Percentiles rank a stretch among this genome's conserved stretches.
phyloP scores from a whole-genome alignment of 2,797 vertebrate species.

The Apogon hyalosoma region DNA sequence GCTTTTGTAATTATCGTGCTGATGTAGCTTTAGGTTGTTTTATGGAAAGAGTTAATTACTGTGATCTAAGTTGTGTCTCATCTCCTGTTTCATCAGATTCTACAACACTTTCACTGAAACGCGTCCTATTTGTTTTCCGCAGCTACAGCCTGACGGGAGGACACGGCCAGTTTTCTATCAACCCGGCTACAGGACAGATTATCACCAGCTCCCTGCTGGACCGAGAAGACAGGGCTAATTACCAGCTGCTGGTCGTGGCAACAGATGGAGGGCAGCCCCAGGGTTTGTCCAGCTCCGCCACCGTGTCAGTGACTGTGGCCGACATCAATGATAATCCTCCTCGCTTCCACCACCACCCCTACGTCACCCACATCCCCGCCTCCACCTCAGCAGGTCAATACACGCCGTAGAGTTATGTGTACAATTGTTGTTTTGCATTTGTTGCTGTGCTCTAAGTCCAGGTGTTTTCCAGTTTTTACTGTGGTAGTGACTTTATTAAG shows the following conservation, averaged over 20 bases:
- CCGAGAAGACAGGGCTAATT: constrained; percentile 89
- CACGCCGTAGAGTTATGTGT: background rate
- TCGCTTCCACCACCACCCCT: constrained; percentile 96
- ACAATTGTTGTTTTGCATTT: background rate
- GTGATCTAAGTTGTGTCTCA: too few species aligned
- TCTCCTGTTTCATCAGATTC: too few species aligned
- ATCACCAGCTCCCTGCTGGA: constrained; percentile 96
- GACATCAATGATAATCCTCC: constrained; percentile 98
- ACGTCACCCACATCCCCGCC: constrained; percentile 94
- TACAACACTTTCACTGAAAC: constrained; percentile 3
- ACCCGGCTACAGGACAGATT: constrained; percentile 96
- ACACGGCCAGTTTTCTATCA: constrained; percentile 95
- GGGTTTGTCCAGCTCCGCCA: constrained; percentile 92
- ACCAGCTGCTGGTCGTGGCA: constrained; percentile 93
- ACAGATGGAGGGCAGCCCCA: constrained; percentile 89
- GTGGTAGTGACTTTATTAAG: too few species aligned
- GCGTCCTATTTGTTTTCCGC: constrained; percentile 30
- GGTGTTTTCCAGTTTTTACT: too few species aligned
- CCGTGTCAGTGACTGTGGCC: constrained; percentile 88
- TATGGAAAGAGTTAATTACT: too few species aligned
- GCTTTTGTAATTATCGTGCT: too few species aligned
- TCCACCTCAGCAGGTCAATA: constrained; percentile 89
- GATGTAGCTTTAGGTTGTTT: too few species aligned
- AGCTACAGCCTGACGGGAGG: constrained; percentile 95
- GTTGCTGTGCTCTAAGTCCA: background rate